These are phyloP conservation scores for Tautogolabrus adspersus DNA, from an alignment of 2,113 vertebrate species.

Conservation along the genomic window DNA sequence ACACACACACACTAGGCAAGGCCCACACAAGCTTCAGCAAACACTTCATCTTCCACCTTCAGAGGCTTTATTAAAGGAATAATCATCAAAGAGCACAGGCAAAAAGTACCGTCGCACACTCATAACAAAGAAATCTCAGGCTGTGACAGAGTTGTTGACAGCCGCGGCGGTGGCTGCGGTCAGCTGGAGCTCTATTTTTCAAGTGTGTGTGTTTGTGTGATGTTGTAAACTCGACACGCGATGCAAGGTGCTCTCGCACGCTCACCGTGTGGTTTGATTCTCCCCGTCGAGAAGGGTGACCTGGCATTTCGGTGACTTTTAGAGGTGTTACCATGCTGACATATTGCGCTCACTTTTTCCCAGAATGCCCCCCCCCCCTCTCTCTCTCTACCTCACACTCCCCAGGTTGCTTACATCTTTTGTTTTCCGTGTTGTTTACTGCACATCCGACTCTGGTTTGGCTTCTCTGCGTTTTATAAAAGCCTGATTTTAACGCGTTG, in stretches of 20 bases:
- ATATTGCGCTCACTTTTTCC: slow-evolving; percentile 72
- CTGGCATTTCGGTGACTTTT: slow-evolving; percentile 88
- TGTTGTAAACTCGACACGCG: slow-evolving; percentile 55
- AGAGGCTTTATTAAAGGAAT: slow-evolving; percentile 70
- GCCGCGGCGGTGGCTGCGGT: slow-evolving; percentile 10
- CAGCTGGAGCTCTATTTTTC: slow-evolving; percentile 13
- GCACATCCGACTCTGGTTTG: not conserved
- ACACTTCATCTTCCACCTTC: slow-evolving; percentile 54
- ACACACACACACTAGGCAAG: slow-evolving; percentile 17
- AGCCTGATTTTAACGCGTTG: not conserved
- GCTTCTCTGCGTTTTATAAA: not conserved
- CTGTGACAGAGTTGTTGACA: slow-evolving; percentile 47
- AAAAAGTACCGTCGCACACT: slow-evolving; percentile 23
- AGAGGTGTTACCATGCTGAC: slow-evolving; percentile 79
- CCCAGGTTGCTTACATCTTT: slow-evolving; percentile 28
- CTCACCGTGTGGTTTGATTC: slow-evolving; percentile 71
- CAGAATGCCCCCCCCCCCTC: slow-evolving; percentile 19
- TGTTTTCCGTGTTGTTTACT: slow-evolving; percentile 49
- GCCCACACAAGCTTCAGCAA: slow-evolving; percentile 20
- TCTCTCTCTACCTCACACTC: slow-evolving; percentile 7
- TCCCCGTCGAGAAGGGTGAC: slow-evolving; percentile 75
- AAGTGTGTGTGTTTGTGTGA: slow-evolving; percentile 43
- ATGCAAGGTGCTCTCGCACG: slow-evolving; percentile 65
- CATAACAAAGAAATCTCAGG: slow-evolving; percentile 62
- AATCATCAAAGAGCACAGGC: slow-evolving; percentile 62